Evolutionary conservation across 2,888 invertebrate genomes (phyloP), one percentile per base, ranked within the genome.

Genomic region (Drosophila peninsularis): DNA sequence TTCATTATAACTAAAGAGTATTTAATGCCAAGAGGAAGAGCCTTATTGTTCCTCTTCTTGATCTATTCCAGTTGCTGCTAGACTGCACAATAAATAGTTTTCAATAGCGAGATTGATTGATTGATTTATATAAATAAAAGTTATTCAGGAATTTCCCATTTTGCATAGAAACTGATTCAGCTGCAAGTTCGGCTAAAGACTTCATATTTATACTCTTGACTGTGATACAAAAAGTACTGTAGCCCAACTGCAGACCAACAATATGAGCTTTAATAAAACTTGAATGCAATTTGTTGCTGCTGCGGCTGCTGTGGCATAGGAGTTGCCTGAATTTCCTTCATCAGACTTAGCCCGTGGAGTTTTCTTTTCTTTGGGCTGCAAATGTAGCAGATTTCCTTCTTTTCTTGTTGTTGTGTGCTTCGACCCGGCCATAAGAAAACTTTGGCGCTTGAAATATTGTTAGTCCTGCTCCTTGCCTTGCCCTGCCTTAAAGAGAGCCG

Each of bases 381-480:
- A 49, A 34, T 49, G 49, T 30, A 49, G 49, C 32, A 32, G 34
- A 49, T 58, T 58, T 42, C 49, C 57, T 64, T 37, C 6, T 3
- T 62, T 50, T 30, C 34, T 47, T 67, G 62, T 45, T 45, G 58
- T 71, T 80, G 72, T 78, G 72, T 71, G 78, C 68, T 49, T 11
- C 13, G 27, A 32, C 36, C 80, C 52, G 67, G 45, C 62, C 62
- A 60, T 58, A 72, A 63, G 80, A 77, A 86, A 82, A 87, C 56
- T 82, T 82, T 81, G 63, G 78, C 81, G 72, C 77, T 88, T 85
- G 80, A 88, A 85, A 88, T 80, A 85, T 88, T 85, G 88, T 83
- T 85, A 68, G 71, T 66, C 71, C 62, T 82, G 68, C 67, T 65
- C 66, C 49, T n/a, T 21, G 66, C 68, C 68, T 37, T 13, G 24